Conservation (phyloP, 2,797 vertebrate species). For the Bradypodion pumilum region DNA sequence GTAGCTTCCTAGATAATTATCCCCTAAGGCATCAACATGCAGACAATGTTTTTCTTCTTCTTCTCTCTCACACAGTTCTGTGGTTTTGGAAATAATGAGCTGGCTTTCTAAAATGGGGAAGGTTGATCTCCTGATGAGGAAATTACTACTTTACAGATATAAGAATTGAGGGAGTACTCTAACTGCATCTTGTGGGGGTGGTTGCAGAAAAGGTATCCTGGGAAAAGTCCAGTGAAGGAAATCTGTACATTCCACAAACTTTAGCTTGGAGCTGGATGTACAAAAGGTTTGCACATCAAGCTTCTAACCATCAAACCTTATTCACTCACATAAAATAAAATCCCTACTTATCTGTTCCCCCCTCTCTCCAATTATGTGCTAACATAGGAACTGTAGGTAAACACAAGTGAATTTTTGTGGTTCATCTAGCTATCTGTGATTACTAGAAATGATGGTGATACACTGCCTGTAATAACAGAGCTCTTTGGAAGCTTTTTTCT, state of each 20-base stretch:
- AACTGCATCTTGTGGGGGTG: not conserved
- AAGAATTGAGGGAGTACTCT: not conserved
- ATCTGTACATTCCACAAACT: not conserved
- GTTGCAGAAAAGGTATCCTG: not conserved
- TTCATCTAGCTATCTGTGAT: too few relatives aligned
- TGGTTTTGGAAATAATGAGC: not conserved
- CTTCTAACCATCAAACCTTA: too few relatives aligned
- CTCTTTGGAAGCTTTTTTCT: too few relatives aligned
- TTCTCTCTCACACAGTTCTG: not conserved
- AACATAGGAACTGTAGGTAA: too few relatives aligned
- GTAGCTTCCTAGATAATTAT: slow-evolving; percentile 13
- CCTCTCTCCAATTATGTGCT: too few relatives aligned
- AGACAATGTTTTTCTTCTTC: slow-evolving; percentile 6
- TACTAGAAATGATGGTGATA: too few relatives aligned
- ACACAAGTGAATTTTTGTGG: too few relatives aligned
- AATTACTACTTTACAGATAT: not conserved
- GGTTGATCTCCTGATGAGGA: not conserved
- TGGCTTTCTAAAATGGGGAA: not conserved
- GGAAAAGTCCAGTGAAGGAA: not conserved
- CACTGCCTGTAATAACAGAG: too few relatives aligned
- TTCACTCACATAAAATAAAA: too few relatives aligned
- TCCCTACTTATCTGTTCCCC: too few relatives aligned
- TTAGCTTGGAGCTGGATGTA: not conserved
- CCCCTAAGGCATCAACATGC: not conserved
- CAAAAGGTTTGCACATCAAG: not conserved